phyloP scores from a whole-genome alignment of 2,888 invertebrate genomes.

The Harmothoe impar region DNA sequence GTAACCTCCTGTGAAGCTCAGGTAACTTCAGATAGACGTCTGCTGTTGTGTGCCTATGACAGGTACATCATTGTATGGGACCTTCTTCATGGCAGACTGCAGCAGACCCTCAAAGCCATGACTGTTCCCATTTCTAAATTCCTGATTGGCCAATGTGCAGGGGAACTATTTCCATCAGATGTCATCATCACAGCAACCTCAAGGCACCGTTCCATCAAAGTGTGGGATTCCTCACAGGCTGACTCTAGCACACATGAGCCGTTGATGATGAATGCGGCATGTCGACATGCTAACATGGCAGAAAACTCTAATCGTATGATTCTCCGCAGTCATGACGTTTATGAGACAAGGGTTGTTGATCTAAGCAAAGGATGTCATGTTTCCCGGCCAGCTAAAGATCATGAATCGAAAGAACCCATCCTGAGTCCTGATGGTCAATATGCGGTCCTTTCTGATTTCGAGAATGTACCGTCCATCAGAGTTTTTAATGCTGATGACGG shows the following conservation, averaged over 20 bases:
- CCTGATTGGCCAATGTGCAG: constrained; percentile 25
- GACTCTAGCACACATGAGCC: constrained; percentile 67
- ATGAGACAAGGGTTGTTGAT: constrained; percentile 72
- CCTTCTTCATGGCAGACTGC: neutral
- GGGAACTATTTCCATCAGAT: neutral
- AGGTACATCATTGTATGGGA: constrained; percentile 53
- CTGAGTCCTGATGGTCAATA: constrained; percentile 72
- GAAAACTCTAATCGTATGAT: constrained; percentile 68
- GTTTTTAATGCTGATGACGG: constrained; percentile 71
- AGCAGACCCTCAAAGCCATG: neutral
- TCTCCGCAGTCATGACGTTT: constrained; percentile 69
- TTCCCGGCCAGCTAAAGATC: constrained; percentile 68
- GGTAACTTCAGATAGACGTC: neutral
- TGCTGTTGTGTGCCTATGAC: constrained; percentile 58
- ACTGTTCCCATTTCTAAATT: neutral
- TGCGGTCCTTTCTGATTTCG: constrained; percentile 72
- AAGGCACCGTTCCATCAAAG: constrained; percentile 8
- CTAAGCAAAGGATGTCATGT: constrained; percentile 67
- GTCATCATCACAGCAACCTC: constrained; percentile 10
- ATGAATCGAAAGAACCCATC: constrained; percentile 70
- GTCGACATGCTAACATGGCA: constrained; percentile 70
- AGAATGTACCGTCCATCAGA: constrained; percentile 69
- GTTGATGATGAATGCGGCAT: constrained; percentile 70
- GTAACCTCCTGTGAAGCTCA: neutral
- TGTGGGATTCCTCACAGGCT: constrained; percentile 51